phyloP scores from a whole-genome alignment of 1,140 invertebrate species.

The Dysdera silvatica region DNA sequence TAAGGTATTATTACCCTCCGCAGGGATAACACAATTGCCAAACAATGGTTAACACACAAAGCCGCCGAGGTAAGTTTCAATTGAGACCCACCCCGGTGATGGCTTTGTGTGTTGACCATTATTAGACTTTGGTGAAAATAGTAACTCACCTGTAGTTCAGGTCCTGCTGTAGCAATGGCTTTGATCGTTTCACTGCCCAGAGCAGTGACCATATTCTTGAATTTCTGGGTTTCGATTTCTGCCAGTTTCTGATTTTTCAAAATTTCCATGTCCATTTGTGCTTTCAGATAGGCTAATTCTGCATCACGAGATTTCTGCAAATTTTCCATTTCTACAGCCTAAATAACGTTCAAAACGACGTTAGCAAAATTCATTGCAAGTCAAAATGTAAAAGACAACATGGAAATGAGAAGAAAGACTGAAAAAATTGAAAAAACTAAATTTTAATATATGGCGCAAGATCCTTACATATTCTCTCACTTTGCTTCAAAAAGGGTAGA shows the following conservation, averaged over 20 bases:
- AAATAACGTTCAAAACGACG: not conserved
- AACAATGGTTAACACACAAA: too few relatives aligned
- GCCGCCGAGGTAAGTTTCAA: too few relatives aligned
- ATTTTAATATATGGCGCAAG: too few relatives aligned
- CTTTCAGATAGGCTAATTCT: constrained; percentile 44
- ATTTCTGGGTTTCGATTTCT: constrained; percentile 47
- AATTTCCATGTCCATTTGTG: constrained; percentile 49
- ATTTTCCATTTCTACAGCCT: constrained; percentile 47
- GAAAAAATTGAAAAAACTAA: too few relatives aligned
- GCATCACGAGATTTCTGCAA: constrained; percentile 46
- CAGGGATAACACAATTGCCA: too few relatives aligned
- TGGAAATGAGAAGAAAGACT: not conserved
- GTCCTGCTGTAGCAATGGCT: constrained; percentile 47
- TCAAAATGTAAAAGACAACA: not conserved
- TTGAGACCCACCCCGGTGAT: too few relatives aligned
- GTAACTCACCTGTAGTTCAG: constrained; percentile 46
- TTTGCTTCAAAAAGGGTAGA: too few relatives aligned
- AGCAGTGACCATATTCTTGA: constrained; percentile 46
- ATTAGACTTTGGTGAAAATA: not conserved
- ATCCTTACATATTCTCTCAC: too few relatives aligned
- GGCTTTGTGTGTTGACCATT: too few relatives aligned
- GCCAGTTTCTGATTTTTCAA: constrained; percentile 42
- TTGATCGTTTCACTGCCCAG: constrained; percentile 47
- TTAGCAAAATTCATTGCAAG: not conserved
- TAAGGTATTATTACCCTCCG: too few relatives aligned